Conservation (phyloP, 2,888 invertebrate genomes). For the Pyrgus malvae region DNA sequence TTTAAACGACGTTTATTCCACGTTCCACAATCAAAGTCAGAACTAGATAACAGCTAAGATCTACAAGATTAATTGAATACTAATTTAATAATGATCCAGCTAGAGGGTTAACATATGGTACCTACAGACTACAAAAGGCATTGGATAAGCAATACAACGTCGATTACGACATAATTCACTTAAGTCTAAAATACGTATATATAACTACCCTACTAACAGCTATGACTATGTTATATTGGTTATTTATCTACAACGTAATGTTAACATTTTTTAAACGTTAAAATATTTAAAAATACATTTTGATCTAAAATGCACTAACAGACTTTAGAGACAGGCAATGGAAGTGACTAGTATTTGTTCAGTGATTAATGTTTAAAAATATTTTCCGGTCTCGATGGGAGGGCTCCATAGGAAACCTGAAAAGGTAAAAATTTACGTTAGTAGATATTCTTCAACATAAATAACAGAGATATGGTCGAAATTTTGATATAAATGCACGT, state of each 20-base stretch:
- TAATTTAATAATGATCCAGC: slow-evolving; percentile 7
- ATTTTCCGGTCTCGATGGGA: slow-evolving; percentile 44
- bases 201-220: slow-evolving; percentile 5
- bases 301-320: slow-evolving; percentile 4
- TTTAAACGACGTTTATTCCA: slow-evolving; percentile 45
- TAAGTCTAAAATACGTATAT: not conserved
- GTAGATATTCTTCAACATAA: no score
- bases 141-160: slow-evolving; percentile 3
- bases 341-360: not conserved
- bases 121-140: slow-evolving; percentile 17
- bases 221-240: not conserved
- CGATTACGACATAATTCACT: not conserved
- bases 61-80: slow-evolving; percentile 5
- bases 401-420: slow-evolving; percentile 57
- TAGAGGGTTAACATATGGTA: slow-evolving; percentile 1
- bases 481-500: no score
- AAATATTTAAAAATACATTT: not conserved
- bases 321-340: slow-evolving; percentile 1
- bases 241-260: slow-evolving; percentile 15
- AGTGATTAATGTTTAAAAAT: slow-evolving; percentile 39
- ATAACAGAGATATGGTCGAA: no score
- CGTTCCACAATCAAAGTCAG: slow-evolving; percentile 14
- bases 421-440: slow-evolving; percentile 32
- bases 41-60: slow-evolving; percentile 12
- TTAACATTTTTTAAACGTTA: not conserved